phyloP scores from a whole-genome alignment of 1,140 invertebrate species.

The Lamellibrachia luymesi region DNA sequence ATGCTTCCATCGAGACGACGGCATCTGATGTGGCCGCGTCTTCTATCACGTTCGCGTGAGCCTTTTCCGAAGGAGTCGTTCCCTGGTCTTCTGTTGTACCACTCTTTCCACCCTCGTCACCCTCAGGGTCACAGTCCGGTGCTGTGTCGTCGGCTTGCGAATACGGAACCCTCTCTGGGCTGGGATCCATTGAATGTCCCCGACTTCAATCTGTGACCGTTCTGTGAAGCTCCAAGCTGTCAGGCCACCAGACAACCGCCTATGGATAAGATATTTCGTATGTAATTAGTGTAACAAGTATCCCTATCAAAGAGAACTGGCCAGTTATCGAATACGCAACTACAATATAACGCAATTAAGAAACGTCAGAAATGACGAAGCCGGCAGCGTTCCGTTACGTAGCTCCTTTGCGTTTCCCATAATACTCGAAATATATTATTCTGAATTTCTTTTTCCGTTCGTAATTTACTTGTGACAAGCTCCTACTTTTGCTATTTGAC shows the following conservation, averaged over 20 bases:
- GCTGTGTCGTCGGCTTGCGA: not conserved
- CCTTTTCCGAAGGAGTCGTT: not conserved
- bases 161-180: not conserved
- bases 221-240: not conserved
- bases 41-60: not conserved
- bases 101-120: not conserved
- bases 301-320: not conserved
- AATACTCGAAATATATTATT: not conserved
- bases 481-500: not conserved
- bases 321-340: not conserved
- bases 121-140: not conserved
- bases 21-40: not conserved
- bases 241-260: not conserved
- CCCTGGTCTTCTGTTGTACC: not conserved
- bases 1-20: not conserved
- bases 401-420: not conserved
- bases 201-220: not conserved
- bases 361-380: not conserved
- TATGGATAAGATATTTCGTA: not conserved
- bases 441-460: not conserved
- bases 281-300: not conserved
- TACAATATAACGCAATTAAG: not conserved
- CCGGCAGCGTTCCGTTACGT: not conserved
- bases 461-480: not conserved
- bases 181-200: not conserved